These are phyloP conservation scores for Tolypeutes matacus DNA, from an alignment of 2,797 vertebrate genomes.

Conservation along the genomic window DNA sequence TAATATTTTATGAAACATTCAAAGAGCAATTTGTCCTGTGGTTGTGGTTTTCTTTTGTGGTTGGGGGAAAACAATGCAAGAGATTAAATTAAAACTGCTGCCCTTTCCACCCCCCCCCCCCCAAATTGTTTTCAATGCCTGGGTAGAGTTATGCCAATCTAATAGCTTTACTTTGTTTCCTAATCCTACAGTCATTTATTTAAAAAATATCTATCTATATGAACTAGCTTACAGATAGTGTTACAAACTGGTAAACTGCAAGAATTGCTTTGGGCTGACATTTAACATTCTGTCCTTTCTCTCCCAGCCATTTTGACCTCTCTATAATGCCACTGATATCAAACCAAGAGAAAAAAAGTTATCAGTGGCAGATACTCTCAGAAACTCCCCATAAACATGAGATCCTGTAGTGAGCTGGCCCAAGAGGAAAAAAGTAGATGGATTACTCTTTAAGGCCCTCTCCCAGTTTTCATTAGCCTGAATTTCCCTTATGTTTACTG, in stretches of 20 bases:
- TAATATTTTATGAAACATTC: constrained; percentile 35
- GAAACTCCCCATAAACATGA: background rate
- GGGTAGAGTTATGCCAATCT: background rate
- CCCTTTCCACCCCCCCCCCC: too few species aligned
- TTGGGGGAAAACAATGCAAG: background rate
- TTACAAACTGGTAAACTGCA: background rate
- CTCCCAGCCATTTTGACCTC: background rate
- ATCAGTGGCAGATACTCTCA: background rate
- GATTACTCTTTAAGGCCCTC: background rate
- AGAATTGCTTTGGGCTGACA: background rate
- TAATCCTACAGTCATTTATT: background rate
- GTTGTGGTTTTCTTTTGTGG: constrained; percentile 47
- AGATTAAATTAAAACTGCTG: constrained; percentile 42
- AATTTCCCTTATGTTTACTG: background rate
- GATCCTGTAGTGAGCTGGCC: background rate
- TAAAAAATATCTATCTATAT: background rate
- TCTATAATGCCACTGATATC: background rate
- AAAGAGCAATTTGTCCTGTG: constrained; percentile 32
- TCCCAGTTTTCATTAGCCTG: background rate
- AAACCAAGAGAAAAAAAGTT: background rate
- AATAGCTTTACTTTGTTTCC: background rate
- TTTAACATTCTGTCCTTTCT: background rate
- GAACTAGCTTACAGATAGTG: background rate
- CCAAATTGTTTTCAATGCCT: background rate
- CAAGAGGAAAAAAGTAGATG: background rate